These are phyloP conservation scores for Drosophila takahashii DNA, from an alignment of 1,140 invertebrate species.

Conservation along the genomic window DNA sequence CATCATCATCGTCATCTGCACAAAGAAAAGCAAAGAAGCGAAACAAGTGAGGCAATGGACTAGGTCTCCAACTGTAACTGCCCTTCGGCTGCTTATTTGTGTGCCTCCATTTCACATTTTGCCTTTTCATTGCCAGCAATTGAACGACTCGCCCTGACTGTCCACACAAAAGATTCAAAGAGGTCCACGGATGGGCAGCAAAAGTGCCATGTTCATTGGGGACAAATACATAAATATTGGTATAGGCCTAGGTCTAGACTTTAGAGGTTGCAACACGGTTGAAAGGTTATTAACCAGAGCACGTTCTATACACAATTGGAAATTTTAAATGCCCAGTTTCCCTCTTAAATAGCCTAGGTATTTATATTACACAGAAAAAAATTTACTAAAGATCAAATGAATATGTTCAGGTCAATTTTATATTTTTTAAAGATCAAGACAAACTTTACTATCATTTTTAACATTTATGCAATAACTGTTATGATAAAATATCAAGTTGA, in stretches of 20 bases:
- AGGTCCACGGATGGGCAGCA: conserved; percentile 19
- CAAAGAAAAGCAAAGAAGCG: conserved; percentile 50
- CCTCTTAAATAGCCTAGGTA: background rate
- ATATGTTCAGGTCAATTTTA: too few relatives aligned
- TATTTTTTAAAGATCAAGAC: too few relatives aligned
- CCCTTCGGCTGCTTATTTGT: conserved; percentile 43
- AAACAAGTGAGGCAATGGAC: conserved; percentile 54
- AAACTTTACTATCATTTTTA: too few relatives aligned
- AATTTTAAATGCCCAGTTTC: background rate
- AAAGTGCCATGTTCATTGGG: conserved; percentile 44
- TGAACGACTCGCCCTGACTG: conserved; percentile 42
- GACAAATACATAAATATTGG: conserved; percentile 56
- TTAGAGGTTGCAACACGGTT: conserved; percentile 33
- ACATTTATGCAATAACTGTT: too few relatives aligned
- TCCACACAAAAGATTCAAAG: conserved; percentile 32
- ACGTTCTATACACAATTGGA: background rate
- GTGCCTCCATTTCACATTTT: conserved; percentile 48
- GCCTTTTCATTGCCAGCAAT: conserved; percentile 76
- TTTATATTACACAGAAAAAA: background rate
- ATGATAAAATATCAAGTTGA: too few relatives aligned
- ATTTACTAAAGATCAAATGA: too few relatives aligned
- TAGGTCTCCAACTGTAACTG: conserved; percentile 16
- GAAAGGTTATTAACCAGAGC: conserved; percentile 41
- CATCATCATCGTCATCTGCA: background rate
- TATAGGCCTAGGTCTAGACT: conserved; percentile 36